phyloP scores from a whole-genome alignment of 1,140 invertebrate genomes.

The Oedothorax gibbosus region DNA sequence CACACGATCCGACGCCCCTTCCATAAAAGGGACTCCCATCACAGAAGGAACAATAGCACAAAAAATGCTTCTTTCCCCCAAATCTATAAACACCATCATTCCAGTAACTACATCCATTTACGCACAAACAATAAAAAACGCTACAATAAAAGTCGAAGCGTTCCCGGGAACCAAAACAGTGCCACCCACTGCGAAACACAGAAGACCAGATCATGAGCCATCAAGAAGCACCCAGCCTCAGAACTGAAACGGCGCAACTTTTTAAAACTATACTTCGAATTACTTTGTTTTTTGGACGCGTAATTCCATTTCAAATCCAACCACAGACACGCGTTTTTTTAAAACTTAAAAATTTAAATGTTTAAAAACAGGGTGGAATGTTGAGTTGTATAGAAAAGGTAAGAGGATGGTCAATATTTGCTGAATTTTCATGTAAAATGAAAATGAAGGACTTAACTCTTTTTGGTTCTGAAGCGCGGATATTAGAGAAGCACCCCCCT shows the following conservation, averaged over 20 bases:
- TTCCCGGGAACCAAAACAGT: conserved; percentile 41
- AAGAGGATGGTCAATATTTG: too few species aligned
- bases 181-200: conserved; percentile 52
- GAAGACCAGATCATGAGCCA: conserved; percentile 28
- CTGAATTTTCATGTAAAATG: too few species aligned
- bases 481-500: background rate
- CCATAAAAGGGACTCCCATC: conserved; percentile 36
- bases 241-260: too few species aligned
- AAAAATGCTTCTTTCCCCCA: background rate
- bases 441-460: too few species aligned
- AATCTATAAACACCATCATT: conserved; percentile 43
- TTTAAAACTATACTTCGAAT: too few species aligned
- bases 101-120: conserved; percentile 42
- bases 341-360: too few species aligned
- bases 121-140: background rate
- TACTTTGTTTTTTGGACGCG: too few species aligned
- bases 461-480: too few species aligned
- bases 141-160: conserved; percentile 16
- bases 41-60: conserved; percentile 5
- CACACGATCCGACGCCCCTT: conserved; percentile 46
- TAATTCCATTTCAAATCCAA: too few species aligned
- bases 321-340: too few species aligned
- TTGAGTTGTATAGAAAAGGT: too few species aligned
- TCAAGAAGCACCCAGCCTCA: conserved; percentile 36
- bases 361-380: too few species aligned